Base-by-base conservation (phyloP, 2,113 vertebrate species). In the Aleadryas rufinucha region DNA sequence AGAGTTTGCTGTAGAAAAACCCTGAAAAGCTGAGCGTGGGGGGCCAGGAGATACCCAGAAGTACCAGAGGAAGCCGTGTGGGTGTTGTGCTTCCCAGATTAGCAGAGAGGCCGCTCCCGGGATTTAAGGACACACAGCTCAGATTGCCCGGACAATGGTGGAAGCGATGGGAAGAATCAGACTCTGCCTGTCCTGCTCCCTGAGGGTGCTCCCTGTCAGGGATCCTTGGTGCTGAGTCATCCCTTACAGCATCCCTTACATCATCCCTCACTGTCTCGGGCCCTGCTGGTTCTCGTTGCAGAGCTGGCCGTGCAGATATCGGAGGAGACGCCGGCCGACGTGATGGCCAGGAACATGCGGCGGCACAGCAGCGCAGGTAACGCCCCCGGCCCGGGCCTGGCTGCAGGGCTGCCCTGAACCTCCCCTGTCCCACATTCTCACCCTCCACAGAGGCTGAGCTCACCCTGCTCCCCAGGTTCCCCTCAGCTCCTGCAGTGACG, bases 281-380 rank as follows among this genome's bases (percentile, higher is more conserved):
- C 7, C 66, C 72, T 95, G 31, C 53, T 57, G 84, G 27, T 71
- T 82, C 30, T 8, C 56, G 0, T 89, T 88, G 22, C 92, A 98
- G 98, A 98, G 78, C 97, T 99, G 45, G 98, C 99, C 9, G 99
- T 99, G 88, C 98, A 99, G 77, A 99, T 99, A 76, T 99, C 99
- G 0, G 99, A 99, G 89, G 98, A 98, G 97, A 99, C 99, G 0
- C 98, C 98, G 1, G 99, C 98, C 10, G 99, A 99, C 39, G 98
- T 98, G 95, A 97, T 99, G 52, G 99, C 99, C 78, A 97, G 99
- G 96, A 99, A 98, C 57, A 99, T 99, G 99, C 98, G 99, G 90
- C 15, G 95, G 66, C 98, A 98, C 82, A 99, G 99, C 87, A 95
- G 97, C 6, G 98, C 98, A 98, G 98, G 99, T 99, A 96, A 70